Conservation (phyloP, 2,888 invertebrate species). For the Phorcus lineatus region DNA sequence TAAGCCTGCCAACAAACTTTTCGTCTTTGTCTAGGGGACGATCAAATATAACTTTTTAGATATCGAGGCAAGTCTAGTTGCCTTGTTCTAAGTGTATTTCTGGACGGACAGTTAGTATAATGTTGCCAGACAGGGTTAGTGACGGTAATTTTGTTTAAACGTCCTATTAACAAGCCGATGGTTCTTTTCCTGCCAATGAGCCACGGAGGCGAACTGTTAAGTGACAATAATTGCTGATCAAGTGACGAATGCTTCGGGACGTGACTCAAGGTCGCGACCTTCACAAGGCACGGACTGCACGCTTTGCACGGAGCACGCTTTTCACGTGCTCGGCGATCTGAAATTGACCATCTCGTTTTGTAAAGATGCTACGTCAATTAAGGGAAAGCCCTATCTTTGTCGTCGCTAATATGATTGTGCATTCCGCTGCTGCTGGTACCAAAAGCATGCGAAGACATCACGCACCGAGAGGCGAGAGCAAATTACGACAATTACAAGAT, state of each 20-base stretch:
- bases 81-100: no score
- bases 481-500: slow-evolving; percentile 31
- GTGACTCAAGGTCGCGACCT: slow-evolving; percentile 3
- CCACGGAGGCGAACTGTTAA: background rate
- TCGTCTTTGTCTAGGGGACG: no score
- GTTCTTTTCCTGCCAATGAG: background rate
- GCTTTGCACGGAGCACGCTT: no score
- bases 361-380: slow-evolving; percentile 11
- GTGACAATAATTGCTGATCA: background rate
- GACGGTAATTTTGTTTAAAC: slow-evolving; percentile 4
- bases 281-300: background rate
- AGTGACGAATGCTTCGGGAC: background rate
- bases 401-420: slow-evolving; percentile 20
- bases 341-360: slow-evolving; percentile 4
- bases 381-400: slow-evolving; percentile 11
- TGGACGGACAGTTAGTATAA: background rate
- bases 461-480: slow-evolving; percentile 18
- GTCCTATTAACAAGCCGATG: background rate
- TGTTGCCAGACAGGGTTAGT: background rate
- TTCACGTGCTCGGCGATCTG: background rate
- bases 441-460: slow-evolving; percentile 20
- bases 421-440: slow-evolving; percentile 2
- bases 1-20: no score
- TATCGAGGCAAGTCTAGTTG: no score
- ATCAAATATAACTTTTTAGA: no score